Evolutionary conservation across 2,113 vertebrate genomes (phyloP).

Genomic region (Pedetes capensis): DNA sequence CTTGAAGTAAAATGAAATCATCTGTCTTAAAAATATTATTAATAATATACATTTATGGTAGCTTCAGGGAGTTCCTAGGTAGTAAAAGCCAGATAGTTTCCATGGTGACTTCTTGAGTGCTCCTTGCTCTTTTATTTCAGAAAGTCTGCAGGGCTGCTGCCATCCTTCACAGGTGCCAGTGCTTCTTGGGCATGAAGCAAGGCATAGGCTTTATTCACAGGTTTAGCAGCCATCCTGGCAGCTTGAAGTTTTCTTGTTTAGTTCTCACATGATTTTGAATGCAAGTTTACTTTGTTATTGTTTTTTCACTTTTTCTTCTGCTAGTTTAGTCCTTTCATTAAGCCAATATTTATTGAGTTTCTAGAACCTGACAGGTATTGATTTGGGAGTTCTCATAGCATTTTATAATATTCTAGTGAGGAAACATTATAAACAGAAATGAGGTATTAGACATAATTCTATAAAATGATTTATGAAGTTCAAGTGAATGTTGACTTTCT

Average conservation of each 20-base stretch:
- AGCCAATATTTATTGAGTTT: not conserved
- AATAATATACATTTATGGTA: not conserved
- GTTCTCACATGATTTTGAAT: not conserved
- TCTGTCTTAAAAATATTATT: conserved; percentile 11
- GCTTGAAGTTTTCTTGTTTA: not conserved
- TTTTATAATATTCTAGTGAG: not conserved
- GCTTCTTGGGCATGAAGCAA: not conserved
- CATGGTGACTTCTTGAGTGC: not conserved
- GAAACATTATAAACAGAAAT: not conserved
- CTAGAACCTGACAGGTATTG: not conserved
- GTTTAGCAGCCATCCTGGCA: not conserved
- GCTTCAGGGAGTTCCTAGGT: not conserved
- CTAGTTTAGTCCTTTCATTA: conserved; percentile 1
- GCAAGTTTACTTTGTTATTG: not conserved
- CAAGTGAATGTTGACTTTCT: not conserved
- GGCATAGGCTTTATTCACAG: not conserved
- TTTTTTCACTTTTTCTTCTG: not conserved
- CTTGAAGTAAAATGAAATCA: not conserved
- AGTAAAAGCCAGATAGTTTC: not conserved
- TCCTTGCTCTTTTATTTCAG: not conserved
- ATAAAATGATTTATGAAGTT: not conserved
- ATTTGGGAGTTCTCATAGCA: not conserved
- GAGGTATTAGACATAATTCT: not conserved
- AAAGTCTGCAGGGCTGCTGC: not conserved
- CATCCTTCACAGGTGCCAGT: not conserved